Evolutionary conservation across 2,888 invertebrate genomes (phyloP).

Genomic region (Scelioninae gen. 2): DNA sequence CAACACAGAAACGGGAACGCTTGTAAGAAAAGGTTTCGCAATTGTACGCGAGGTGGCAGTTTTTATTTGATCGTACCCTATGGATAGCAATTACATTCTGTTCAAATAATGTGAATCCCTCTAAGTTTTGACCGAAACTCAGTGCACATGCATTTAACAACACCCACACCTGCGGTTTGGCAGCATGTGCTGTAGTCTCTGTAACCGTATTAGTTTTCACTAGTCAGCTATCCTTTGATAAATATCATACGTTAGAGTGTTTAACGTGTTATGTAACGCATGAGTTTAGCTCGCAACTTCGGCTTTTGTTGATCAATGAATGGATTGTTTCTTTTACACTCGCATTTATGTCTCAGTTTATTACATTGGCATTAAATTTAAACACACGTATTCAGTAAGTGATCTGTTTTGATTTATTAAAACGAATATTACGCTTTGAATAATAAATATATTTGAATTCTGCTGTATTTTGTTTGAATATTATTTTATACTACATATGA

Average conservation of each 20-base stretch:
- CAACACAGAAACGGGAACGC: background rate
- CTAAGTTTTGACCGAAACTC: conserved; percentile 55
- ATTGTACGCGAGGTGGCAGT: conserved; percentile 7
- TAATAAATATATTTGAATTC: too few relatives aligned
- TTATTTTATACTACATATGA: too few relatives aligned
- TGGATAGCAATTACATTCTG: conserved; percentile 47
- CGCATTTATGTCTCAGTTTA: too few relatives aligned
- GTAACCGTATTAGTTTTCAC: conserved; percentile 60
- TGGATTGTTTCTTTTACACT: too few relatives aligned
- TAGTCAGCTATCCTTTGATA: conserved; percentile 59
- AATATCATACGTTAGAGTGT: conserved; percentile 55
- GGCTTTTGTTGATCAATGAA: conserved; percentile 12
- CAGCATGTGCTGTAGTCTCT: conserved; percentile 52
- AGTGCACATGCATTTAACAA: conserved; percentile 57
- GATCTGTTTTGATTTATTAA: too few relatives aligned
- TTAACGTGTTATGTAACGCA: conserved; percentile 44
- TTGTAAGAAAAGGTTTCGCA: conserved; percentile 6
- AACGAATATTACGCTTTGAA: too few relatives aligned
- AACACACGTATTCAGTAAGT: too few relatives aligned
- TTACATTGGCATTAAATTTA: too few relatives aligned
- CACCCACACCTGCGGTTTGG: conserved; percentile 59
- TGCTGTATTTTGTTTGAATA: too few relatives aligned
- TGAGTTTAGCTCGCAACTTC: conserved; percentile 37
- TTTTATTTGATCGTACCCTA: conserved; percentile 33
- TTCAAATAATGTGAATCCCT: conserved; percentile 47